phyloP scores from a whole-genome alignment of 2,113 vertebrate genomes.

The Dasyurus viverrinus region DNA sequence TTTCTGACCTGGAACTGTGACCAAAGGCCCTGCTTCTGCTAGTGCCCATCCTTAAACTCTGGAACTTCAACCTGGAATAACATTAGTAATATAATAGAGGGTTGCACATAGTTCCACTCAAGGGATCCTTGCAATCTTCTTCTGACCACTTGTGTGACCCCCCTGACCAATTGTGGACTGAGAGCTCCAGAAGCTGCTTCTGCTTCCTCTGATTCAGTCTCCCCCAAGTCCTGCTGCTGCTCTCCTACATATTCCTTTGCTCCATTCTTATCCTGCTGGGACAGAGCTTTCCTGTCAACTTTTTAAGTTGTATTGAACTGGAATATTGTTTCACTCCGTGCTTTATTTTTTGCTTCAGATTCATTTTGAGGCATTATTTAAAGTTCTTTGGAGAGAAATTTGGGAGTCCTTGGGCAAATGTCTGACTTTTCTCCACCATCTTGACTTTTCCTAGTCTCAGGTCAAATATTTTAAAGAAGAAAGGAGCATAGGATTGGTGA shows the following conservation, averaged over 20 bases:
- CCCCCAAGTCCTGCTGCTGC: neutral
- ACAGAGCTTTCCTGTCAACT: neutral
- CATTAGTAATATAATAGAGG: neutral
- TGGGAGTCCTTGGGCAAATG: neutral
- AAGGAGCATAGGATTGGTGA: constrained; percentile 39
- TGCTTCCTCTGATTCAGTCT: neutral
- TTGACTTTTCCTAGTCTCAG: neutral
- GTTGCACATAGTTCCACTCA: neutral
- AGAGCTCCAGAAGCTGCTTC: neutral
- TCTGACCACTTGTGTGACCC: neutral
- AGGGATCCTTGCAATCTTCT: neutral
- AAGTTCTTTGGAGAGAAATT: neutral
- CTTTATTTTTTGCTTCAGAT: neutral
- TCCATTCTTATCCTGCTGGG: neutral
- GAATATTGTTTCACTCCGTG: neutral
- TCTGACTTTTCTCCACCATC: neutral
- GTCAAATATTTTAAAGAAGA: constrained; percentile 48
- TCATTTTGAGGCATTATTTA: neutral
- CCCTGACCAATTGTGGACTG: neutral
- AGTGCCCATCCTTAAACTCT: neutral
- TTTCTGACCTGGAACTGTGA: neutral
- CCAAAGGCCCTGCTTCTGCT: neutral
- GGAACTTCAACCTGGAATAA: neutral
- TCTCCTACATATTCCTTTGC: neutral
- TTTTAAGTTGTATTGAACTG: neutral